phyloP scores from a whole-genome alignment of 1,140 invertebrate species.

The Ganaspis sp. region DNA sequence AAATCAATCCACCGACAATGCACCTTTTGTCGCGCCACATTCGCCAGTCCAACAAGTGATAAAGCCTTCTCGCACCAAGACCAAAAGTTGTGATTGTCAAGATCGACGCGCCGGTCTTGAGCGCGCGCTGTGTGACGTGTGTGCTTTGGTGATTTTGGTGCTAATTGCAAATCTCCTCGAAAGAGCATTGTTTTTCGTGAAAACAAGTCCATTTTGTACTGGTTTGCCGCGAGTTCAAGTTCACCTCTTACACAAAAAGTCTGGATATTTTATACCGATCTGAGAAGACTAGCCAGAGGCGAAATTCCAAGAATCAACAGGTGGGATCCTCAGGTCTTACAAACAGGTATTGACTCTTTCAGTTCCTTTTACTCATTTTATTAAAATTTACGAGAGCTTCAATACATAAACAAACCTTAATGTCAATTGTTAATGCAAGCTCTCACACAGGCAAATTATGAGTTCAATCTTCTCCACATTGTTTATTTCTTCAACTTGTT shows the following conservation, averaged over 20 bases:
- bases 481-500: neutral
- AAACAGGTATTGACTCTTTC: conserved; percentile 54
- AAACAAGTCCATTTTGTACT: neutral
- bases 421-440: neutral
- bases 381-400: conserved; percentile 6
- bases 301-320: conserved; percentile 61
- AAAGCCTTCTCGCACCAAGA: neutral
- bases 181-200: neutral
- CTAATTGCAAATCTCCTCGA: neutral
- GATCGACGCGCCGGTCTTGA: neutral
- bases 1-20: neutral
- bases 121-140: neutral
- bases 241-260: conserved; percentile 13
- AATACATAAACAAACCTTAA: conserved; percentile 29
- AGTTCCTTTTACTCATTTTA: conserved; percentile 7
- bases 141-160: conserved; percentile 17
- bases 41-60: neutral
- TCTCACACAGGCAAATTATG: neutral
- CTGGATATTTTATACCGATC: conserved; percentile 27
- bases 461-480: neutral
- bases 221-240: conserved; percentile 5
- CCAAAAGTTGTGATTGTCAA: neutral
- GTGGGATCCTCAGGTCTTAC: conserved; percentile 61
- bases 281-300: conserved; percentile 26
- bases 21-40: neutral